Evolutionary conservation across 2,797 vertebrate species (phyloP), one percentile per base, ranked within the genome.

Genomic region (Chiloscyllium punctatum): DNA sequence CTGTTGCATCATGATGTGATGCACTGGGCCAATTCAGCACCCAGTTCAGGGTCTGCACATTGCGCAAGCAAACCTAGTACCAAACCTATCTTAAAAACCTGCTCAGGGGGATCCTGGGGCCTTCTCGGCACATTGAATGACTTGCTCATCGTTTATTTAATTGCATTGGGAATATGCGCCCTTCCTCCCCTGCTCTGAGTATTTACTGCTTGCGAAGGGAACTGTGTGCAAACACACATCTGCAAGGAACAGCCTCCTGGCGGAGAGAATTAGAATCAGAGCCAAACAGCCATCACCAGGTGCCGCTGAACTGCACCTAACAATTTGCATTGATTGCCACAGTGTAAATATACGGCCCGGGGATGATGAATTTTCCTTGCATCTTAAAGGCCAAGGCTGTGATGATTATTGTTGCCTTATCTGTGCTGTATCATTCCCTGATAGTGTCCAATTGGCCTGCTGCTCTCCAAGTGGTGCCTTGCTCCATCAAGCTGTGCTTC

Each of bases 401-500:
- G 90, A 23, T 92, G 23, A 92, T 68, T 92, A 42, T 37, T 42
- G 62, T 2, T 42, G n/a, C 62, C 90, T 69, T 92, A 92, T 68
- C 62, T 27, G n/a, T 68, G 62, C 62, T 23, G 33, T 68, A 68
- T 68, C 62, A 37, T 37, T 90, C 51, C n/a, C 30, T 33, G 87
- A 66, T 16, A 42, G 30, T 30, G 30, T 74, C 13, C 2, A 15
- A 33, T n/a, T 95, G 94, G 37, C 37, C 69, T 30, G 69, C 37
- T 94, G 94, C 42, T 94, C n/a, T 72, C 37, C 0, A 51, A 71
- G 92, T 71, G 71, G 2, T 53, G 71, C 42, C 51, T 51, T 57
- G 94, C 42, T 95, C 71, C 57, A 66, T 77, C 42, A 95, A 77
- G 48, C 97, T 97, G 96, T 96, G 96, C 96, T 96, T 95, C 94